These are phyloP conservation scores for Hepsetus odoe DNA, from an alignment of 2,113 vertebrate genomes.

Conservation along the genomic window DNA sequence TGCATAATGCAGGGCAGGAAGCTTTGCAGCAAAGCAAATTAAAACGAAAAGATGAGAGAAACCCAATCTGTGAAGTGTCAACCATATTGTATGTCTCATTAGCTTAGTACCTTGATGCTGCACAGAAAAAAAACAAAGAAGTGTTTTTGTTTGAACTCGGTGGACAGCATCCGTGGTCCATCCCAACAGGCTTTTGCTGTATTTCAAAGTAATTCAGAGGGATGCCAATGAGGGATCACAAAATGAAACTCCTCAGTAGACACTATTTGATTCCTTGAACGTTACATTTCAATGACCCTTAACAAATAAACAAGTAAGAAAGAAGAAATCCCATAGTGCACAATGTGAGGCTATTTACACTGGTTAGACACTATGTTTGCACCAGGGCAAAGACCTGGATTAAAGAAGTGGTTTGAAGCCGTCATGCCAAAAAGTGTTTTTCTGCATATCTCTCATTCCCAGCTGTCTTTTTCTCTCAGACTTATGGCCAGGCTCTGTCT, in stretches of 20 bases:
- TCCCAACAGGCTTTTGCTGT: not conserved
- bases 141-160: conserved; percentile 29
- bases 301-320: conserved; percentile 10
- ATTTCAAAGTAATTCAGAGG: not conserved
- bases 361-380: conserved; percentile 15
- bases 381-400: conserved; percentile 54
- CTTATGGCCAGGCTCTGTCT: conserved; percentile 26
- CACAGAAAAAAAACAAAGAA: conserved; percentile 30
- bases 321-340: not conserved
- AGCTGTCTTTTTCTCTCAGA: conserved; percentile 39
- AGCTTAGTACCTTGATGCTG: not conserved
- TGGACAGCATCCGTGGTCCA: not conserved
- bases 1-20: not conserved
- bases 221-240: not conserved
- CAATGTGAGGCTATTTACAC: conserved; percentile 1
- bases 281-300: not conserved
- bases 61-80: conserved; percentile 6
- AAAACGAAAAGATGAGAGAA: not conserved
- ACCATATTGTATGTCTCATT: not conserved
- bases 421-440: conserved; percentile 49
- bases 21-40: conserved; percentile 5
- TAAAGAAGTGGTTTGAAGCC: conserved; percentile 54
- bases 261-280: not conserved
- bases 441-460: conserved; percentile 46
- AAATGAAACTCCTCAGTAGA: conserved; percentile 22